phyloP scores from a whole-genome alignment of 2,113 vertebrate genomes.

The Rhabdomys dilectus region DNA sequence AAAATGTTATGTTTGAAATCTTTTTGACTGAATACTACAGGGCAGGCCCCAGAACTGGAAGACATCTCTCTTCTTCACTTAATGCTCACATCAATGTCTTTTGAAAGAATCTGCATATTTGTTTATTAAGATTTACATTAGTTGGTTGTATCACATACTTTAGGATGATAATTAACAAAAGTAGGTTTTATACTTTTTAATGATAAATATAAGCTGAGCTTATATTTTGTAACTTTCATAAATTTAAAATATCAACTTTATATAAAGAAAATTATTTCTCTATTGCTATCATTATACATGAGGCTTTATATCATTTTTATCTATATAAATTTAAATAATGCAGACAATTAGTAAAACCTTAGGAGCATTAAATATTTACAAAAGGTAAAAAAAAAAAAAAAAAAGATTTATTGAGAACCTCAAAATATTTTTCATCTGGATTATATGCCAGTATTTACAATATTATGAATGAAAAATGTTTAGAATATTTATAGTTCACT shows the following conservation, averaged over 20 bases:
- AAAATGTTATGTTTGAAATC: neutral
- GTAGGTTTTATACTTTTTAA: neutral
- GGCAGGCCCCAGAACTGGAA: neutral
- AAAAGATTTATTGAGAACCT: neutral
- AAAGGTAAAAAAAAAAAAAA: neutral
- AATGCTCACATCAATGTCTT: neutral
- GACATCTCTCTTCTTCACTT: neutral
- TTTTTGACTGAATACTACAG: neutral
- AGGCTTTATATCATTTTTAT: neutral
- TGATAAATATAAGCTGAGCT: neutral
- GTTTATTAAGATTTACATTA: neutral
- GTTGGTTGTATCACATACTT: neutral
- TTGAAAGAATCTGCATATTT: neutral
- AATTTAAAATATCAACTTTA: neutral
- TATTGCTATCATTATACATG: neutral
- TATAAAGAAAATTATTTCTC: neutral
- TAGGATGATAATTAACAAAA: neutral
- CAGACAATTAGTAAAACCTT: neutral
- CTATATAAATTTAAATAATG: neutral
- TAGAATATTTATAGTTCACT: conserved; percentile 12
- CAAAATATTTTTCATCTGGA: neutral
- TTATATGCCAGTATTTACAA: conserved; percentile 43
- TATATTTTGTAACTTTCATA: conserved; percentile 17
- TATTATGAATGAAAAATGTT: conserved; percentile 50
- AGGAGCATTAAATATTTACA: neutral